These are phyloP conservation scores for Hirtodrosophila alboralis DNA, from an alignment of 2,888 invertebrate genomes.

Conservation along the genomic window DNA sequence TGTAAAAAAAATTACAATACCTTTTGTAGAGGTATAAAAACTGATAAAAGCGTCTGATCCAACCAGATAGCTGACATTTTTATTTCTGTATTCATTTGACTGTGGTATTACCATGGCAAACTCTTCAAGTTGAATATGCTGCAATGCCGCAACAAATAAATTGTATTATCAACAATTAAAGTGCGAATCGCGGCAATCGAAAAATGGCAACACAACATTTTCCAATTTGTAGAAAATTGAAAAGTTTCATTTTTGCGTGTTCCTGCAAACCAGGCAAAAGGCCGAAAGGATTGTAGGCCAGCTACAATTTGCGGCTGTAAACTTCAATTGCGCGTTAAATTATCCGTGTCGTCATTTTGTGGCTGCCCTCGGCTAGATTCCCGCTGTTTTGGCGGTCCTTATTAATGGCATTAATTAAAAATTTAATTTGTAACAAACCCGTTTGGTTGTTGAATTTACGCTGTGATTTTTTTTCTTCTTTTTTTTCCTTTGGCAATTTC, in stretches of 20 bases:
- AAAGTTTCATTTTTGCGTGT: slow-evolving; percentile 62
- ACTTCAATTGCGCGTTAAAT: slow-evolving; percentile 79
- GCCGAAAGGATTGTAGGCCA: slow-evolving; percentile 26
- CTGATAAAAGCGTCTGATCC: slow-evolving; percentile 32
- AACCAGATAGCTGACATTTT: slow-evolving; percentile 5
- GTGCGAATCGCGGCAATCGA: slow-evolving; percentile 43
- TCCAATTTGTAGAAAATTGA: slow-evolving; percentile 64
- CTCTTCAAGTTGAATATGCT: slow-evolving; percentile 59
- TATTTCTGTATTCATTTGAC: slow-evolving; percentile 6
- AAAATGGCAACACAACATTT: slow-evolving; percentile 38
- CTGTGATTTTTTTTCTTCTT: slow-evolving; percentile 41
- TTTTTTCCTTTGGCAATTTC: slow-evolving; percentile 11
- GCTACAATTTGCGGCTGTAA: slow-evolving; percentile 62
- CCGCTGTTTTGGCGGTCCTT: slow-evolving; percentile 27
- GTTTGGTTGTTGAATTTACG: slow-evolving; percentile 40
- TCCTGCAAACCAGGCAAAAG: not conserved
- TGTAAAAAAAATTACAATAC: too few relatives aligned
- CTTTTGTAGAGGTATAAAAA: too few relatives aligned
- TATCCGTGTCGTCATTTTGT: slow-evolving; percentile 63
- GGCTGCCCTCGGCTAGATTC: slow-evolving; percentile 6
- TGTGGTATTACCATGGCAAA: slow-evolving; percentile 19
- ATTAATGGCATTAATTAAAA: slow-evolving; percentile 79
- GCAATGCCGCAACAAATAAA: slow-evolving; percentile 45
- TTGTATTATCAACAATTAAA: slow-evolving; percentile 70
- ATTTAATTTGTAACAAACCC: slow-evolving; percentile 67